Evolutionary conservation across 2,888 invertebrate species (phyloP), one percentile per base, ranked within the genome.

Genomic region (Melangyna quadrimaculata): DNA sequence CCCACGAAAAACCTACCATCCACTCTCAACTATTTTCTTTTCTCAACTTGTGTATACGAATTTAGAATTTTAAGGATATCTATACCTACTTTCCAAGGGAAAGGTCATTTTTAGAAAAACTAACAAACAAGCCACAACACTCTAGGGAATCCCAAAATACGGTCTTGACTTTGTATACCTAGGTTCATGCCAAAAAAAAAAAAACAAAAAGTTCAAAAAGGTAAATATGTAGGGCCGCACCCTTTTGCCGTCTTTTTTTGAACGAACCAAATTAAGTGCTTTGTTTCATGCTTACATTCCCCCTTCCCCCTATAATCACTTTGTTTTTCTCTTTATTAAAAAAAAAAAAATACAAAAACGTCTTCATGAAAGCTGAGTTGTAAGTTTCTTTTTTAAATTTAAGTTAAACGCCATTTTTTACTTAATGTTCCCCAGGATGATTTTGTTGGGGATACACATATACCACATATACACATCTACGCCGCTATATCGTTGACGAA

Each of bases 31-130:
- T 27, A 51, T 24, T 27, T 17, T 45, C 12, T 17, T 43, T 27
- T n/a, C 40, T 43, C 27, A 29, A 43, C 7, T 40, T 29, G n/a
- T 29, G n/a, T 40, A 9, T 53, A 48, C 17, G 67, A 12, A 45
- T 61, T 59, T 40, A 65, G 71, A 69, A 61, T 80, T 84, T 80
- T 69, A 80, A 80, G 84, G 75, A 79, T 79, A n/a, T n/a, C n/a
- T n/a, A n/a, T n/a, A n/a, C n/a, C n/a, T n/a, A 70, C 65, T 35
- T 75, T 79, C 59, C 65, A 65, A 74, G 79, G 65, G 75, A 67
- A 79, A 75, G 79, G 79, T 71, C 79, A 71, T 79, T 75, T 35
- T 75, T n/a, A 45, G 70, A 57, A 70, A n/a, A 79, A 78, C 24
- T 72, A 51, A 19, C 59, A 78, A 67, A 35, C 32, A 53, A 43